Evolutionary conservation across 1,140 invertebrate genomes (phyloP).

Genomic region (Apis florea): DNA sequence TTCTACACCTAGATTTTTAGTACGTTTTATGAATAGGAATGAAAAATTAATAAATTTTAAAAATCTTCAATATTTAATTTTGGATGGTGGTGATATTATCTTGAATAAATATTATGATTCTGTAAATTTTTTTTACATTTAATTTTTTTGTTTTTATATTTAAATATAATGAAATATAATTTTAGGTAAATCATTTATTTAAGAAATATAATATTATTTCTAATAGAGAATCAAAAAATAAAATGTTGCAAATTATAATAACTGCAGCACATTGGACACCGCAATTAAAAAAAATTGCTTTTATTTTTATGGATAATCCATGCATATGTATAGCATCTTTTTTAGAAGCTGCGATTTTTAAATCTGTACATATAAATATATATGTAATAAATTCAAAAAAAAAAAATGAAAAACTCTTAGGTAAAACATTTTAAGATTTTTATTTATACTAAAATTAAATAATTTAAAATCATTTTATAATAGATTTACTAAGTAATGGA

Average conservation of each 20-base stretch:
- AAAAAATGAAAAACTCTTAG: slow-evolving; percentile 66
- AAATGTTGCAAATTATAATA: slow-evolving; percentile 71
- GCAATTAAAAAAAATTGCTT: slow-evolving; percentile 63
- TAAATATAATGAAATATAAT: neutral
- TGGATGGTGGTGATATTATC: slow-evolving; percentile 76
- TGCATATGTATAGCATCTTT: slow-evolving; percentile 76
- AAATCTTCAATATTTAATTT: slow-evolving; percentile 68
- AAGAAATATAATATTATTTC: slow-evolving; percentile 64
- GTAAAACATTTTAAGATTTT: slow-evolving; percentile 46
- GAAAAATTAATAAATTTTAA: slow-evolving; percentile 68
- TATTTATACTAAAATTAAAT: slow-evolving; percentile 2
- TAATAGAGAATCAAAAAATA: slow-evolving; percentile 56
- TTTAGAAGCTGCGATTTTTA: slow-evolving; percentile 74
- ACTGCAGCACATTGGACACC: slow-evolving; percentile 69
- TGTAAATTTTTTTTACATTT: slow-evolving; percentile 40
- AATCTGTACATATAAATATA: slow-evolving; percentile 62
- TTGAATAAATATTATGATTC: slow-evolving; percentile 72
- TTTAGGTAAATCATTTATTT: slow-evolving; percentile 66
- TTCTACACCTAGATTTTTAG: slow-evolving; percentile 74
- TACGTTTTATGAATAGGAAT: slow-evolving; percentile 64
- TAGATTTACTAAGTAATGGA: slow-evolving; percentile 63
- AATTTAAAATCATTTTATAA: slow-evolving; percentile 9
- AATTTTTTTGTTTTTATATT: slow-evolving; percentile 12
- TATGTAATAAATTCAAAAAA: slow-evolving; percentile 50
- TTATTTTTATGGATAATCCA: slow-evolving; percentile 63